phyloP scores from a whole-genome alignment of 2,113 vertebrate genomes.

The Collichthys lucidus region DNA sequence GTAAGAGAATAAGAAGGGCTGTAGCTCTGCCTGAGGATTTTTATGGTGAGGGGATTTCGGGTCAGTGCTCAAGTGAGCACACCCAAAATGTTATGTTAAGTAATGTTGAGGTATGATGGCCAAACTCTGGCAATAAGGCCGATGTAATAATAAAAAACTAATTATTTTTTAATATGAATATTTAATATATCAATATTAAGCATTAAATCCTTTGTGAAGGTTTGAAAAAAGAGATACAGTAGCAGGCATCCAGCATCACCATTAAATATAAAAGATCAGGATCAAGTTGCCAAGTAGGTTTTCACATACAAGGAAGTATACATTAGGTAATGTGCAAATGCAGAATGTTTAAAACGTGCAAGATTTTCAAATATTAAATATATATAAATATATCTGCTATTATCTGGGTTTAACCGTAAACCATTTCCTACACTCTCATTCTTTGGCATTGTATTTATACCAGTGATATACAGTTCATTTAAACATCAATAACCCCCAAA shows the following conservation, averaged over 20 bases:
- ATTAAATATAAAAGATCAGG: not conserved
- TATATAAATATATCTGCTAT: no score
- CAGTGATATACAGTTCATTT: not conserved
- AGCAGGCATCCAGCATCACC: not conserved
- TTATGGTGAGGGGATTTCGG: slow-evolving; percentile 11
- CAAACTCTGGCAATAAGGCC: not conserved
- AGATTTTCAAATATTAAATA: no score
- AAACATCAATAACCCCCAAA: not conserved
- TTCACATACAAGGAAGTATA: no score
- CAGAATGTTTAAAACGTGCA: no score
- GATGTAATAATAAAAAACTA: not conserved
- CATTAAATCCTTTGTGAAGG: not conserved
- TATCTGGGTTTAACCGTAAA: no score
- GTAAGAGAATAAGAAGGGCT: slow-evolving; percentile 20
- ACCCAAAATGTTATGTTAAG: not conserved
- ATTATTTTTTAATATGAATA: not conserved
- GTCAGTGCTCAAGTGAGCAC: slow-evolving; percentile 3
- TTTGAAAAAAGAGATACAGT: not conserved
- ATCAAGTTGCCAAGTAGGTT: no score
- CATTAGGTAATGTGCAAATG: no score
- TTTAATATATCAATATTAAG: no score
- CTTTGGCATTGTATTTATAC: not conserved
- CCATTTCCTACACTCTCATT: not conserved
- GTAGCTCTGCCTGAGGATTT: slow-evolving; percentile 18
- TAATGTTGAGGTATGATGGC: not conserved